Conservation (phyloP, 1,140 invertebrate genomes). For the Brachystomella parvula region DNA sequence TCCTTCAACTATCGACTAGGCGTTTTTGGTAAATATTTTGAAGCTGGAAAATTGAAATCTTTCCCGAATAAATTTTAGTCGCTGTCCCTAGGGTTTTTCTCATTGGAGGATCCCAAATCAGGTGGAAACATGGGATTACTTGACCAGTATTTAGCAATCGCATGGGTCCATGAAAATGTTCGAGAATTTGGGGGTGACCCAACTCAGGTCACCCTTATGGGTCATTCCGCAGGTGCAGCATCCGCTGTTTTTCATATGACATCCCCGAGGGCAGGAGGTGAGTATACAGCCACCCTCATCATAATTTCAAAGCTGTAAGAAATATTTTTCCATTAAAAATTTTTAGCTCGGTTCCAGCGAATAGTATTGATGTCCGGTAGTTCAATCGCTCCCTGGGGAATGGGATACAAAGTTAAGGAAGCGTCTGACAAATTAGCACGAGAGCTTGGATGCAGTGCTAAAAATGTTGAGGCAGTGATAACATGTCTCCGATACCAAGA, state of each 20-base stretch:
- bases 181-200: slow-evolving; percentile 46
- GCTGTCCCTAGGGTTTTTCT: slow-evolving; percentile 31
- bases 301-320: background rate
- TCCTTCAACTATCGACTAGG: slow-evolving; percentile 38
- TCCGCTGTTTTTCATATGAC: slow-evolving; percentile 40
- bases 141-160: slow-evolving; percentile 45
- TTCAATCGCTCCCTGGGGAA: slow-evolving; percentile 36
- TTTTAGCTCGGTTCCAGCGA: slow-evolving; percentile 31
- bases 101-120: slow-evolving; percentile 34
- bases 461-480: slow-evolving; percentile 29
- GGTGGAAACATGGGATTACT: slow-evolving; percentile 44
- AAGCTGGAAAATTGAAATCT: background rate
- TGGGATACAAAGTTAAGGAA: slow-evolving; percentile 35
- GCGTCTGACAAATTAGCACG: slow-evolving; percentile 31
- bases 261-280: slow-evolving; percentile 38
- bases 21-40: slow-evolving; percentile 27
- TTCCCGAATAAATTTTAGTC: background rate
- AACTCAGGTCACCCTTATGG: slow-evolving; percentile 44
- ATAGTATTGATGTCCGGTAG: slow-evolving; percentile 36
- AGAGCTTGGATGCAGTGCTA: slow-evolving; percentile 32
- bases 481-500: slow-evolving; percentile 35
- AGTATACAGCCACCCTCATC: background rate
- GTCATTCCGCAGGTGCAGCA: slow-evolving; percentile 43
- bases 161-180: slow-evolving; percentile 46
- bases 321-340: background rate